Evolutionary conservation across 2,888 invertebrate species (phyloP).

Genomic region (Cerastis rubricosa): DNA sequence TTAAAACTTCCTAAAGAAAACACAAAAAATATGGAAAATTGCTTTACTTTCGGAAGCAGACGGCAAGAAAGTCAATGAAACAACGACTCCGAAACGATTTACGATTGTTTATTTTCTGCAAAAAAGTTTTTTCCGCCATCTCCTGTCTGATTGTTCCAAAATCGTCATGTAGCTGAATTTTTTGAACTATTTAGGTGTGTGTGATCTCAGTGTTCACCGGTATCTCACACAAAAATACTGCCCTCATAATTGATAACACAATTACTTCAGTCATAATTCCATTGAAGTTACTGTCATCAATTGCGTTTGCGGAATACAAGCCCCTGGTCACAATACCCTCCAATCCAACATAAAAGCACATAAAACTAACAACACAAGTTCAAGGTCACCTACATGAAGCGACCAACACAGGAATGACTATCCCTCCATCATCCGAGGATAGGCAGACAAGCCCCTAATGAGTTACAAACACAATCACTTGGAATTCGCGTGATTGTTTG

Average conservation of each 20-base stretch:
- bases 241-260: neutral
- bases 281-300: neutral
- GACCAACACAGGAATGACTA: conserved; percentile 6
- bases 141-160: too few species aligned
- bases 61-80: too few species aligned
- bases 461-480: conserved; percentile 74
- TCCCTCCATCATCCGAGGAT: conserved; percentile 32
- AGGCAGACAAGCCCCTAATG: conserved; percentile 65
- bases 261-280: neutral
- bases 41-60: too few species aligned
- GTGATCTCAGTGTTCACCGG: too few species aligned
- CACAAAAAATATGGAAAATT: too few species aligned
- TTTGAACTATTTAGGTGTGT: too few species aligned
- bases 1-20: too few species aligned
- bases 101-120: too few species aligned
- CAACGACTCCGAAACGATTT: too few species aligned
- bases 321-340: neutral
- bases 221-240: neutral
- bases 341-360: neutral
- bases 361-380: conserved; percentile 16
- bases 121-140: too few species aligned
- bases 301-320: neutral
- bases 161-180: too few species aligned
- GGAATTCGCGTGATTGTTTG: conserved; percentile 70
- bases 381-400: conserved; percentile 38